Base-by-base conservation (phyloP, 2,797 vertebrate genomes). In the Remorina albescens region DNA sequence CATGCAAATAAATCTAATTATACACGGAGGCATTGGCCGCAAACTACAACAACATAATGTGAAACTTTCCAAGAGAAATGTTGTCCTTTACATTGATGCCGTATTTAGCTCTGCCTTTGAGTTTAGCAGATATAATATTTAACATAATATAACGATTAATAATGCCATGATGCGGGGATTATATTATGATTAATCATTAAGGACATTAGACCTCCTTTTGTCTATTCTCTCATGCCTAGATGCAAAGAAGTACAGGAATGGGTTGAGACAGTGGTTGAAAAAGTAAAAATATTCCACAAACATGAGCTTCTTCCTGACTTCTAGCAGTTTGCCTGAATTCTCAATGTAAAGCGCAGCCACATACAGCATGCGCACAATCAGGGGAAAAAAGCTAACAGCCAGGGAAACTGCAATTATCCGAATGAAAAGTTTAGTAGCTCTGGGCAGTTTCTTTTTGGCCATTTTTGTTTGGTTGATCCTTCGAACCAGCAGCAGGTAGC, bases 211-310 rank as follows among this genome's bases (percentile, higher is more conserved):
- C n/a, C 7, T 62, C 5, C 54, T 42, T 16, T 18, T 18, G 41
- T 7, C 41, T 57, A 13, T 41, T 56, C 59, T 34, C 0, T 51
- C 15, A 50, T 46, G 18, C 18, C 25, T 21, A 25, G 55, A 83
- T 12, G 63, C 44, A 41, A 76, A 85, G 53, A 76, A 83, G 56
- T 79, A 81, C 19, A 83, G 69, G 56, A 85, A 64, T 4, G 82
- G 78, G 62, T 85, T 83, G 36, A 85, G 60, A 46, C 44, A 72
- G 66, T 71, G 69, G 41, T 41, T 61, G 21, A 76, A 74, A 70
- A 74, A 83, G 47, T 81, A 74, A 54, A 77, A 67, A 58, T 60
- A 72, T 28, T 76, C 57, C n/a, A 64, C 25, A 53, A 69, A 70
- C 1, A 47, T 73, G 39, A 77, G 32, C 57, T 21, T 73, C 46